Evolutionary conservation across 2,888 invertebrate genomes (phyloP).

Genomic region (Meloe dianella): DNA sequence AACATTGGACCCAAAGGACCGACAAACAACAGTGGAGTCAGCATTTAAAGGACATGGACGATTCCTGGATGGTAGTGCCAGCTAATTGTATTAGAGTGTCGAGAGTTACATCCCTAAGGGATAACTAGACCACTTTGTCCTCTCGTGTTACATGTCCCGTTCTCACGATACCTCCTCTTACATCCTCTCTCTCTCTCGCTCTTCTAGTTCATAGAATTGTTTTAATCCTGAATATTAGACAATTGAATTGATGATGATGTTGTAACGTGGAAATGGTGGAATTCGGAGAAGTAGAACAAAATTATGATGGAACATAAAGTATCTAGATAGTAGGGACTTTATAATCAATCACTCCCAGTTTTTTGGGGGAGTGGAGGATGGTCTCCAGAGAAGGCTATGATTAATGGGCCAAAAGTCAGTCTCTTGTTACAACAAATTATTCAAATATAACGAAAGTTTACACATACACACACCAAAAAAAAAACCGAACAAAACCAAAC

Average conservation of each 20-base stretch:
- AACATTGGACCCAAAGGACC: constrained; percentile 32
- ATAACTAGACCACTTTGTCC: constrained; percentile 26
- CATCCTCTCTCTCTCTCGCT: neutral
- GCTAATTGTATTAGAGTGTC: constrained; percentile 47
- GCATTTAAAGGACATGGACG: constrained; percentile 30
- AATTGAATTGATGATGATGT: neutral
- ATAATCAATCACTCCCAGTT: constrained; percentile 3
- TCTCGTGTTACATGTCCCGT: constrained; percentile 29
- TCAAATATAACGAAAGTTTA: neutral
- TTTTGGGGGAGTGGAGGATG: neutral
- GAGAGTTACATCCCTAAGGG: constrained; percentile 45
- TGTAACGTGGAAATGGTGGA: neutral
- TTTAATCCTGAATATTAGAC: constrained; percentile 4
- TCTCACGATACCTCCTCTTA: constrained; percentile 29
- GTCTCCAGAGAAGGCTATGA: constrained; percentile 2
- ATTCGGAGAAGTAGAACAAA: neutral
- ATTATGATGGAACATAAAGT: constrained; percentile 7
- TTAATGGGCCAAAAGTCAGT: constrained; percentile 1
- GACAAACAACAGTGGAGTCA: constrained; percentile 21
- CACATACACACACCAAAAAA: no score
- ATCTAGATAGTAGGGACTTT: neutral
- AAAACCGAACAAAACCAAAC: neutral
- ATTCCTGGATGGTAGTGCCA: neutral
- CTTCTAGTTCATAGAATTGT: neutral
- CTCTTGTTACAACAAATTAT: neutral